A percentile compares a stretch with the other conserved stretches of the same genome.
Evolutionary conservation across 2,113 vertebrate species (phyloP).

Genomic region (Cygnus atratus): DNA sequence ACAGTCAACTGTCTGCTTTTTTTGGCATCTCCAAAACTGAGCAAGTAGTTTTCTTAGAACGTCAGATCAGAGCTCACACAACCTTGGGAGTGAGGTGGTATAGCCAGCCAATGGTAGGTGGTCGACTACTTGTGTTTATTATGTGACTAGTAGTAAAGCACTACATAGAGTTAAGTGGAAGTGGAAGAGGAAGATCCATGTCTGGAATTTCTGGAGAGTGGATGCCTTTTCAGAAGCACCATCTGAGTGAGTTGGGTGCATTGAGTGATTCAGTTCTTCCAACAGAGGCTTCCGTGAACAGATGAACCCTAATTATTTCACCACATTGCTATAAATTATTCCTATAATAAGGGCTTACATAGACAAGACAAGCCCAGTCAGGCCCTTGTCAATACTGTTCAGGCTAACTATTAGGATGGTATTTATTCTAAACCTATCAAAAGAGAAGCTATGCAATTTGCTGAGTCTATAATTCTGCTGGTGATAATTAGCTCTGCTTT

Average conservation of each 20-base stretch:
- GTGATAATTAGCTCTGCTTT: slow-evolving; percentile 22
- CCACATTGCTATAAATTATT: neutral
- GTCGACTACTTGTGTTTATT: neutral
- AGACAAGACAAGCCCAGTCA: neutral
- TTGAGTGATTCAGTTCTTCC: neutral
- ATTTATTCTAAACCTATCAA: slow-evolving; percentile 14
- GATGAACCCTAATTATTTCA: neutral
- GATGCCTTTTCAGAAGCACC: neutral
- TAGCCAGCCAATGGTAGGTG: neutral
- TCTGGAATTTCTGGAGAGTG: neutral
- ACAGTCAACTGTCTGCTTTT: neutral
- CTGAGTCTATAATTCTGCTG: neutral
- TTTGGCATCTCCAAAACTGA: neutral
- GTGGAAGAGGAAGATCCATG: neutral
- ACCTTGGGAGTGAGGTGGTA: neutral
- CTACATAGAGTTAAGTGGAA: neutral
- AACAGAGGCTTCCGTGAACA: neutral
- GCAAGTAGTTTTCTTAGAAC: neutral
- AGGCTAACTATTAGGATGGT: neutral
- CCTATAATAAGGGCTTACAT: neutral
- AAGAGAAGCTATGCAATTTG: slow-evolving; percentile 1
- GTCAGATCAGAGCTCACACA: neutral
- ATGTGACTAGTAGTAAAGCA: neutral
- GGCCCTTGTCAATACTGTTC: neutral
- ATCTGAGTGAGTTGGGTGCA: neutral